Evolutionary conservation across 2,797 vertebrate species (phyloP).

Genomic region (Sebastes goodei): DNA sequence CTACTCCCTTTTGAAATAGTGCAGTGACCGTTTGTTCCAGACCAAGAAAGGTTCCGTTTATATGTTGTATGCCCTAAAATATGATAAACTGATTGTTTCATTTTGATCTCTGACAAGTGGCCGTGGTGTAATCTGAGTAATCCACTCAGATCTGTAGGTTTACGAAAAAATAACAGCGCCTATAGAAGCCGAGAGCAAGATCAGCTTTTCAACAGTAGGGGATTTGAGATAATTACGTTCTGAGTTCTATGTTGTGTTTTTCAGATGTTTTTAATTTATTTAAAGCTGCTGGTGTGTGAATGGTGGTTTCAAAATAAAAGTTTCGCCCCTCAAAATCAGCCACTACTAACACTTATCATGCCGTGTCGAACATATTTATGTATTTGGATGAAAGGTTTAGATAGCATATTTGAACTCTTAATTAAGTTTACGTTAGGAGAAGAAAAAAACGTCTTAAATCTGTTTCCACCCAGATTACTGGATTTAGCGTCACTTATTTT

Average conservation of each 20-base stretch:
- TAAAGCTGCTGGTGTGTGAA: constrained; percentile 4
- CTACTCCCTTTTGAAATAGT: not conserved
- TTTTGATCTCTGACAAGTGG: not conserved
- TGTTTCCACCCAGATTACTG: constrained; percentile 50
- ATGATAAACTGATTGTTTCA: not conserved
- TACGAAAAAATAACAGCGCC: not conserved
- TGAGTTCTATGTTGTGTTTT: not conserved
- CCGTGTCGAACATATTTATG: constrained; percentile 82
- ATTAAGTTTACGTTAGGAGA: constrained; percentile 83
- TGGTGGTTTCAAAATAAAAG: not conserved
- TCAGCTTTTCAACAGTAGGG: not conserved
- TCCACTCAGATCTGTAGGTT: not conserved
- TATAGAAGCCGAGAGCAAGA: not conserved
- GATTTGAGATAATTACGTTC: not conserved
- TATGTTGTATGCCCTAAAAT: not conserved
- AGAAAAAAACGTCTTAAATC: constrained; percentile 82
- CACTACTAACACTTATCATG: not conserved
- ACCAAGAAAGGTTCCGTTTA: not conserved
- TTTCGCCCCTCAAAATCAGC: not conserved
- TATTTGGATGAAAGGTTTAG: constrained; percentile 71
- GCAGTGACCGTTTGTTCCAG: not conserved
- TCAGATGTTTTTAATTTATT: not conserved
- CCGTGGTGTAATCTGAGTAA: not conserved
- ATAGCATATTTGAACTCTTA: constrained; percentile 82
- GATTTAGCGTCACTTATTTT: constrained; percentile 23